Evolutionary conservation across 2,797 vertebrate species (phyloP).

Genomic region (Echeneis naucrates): DNA sequence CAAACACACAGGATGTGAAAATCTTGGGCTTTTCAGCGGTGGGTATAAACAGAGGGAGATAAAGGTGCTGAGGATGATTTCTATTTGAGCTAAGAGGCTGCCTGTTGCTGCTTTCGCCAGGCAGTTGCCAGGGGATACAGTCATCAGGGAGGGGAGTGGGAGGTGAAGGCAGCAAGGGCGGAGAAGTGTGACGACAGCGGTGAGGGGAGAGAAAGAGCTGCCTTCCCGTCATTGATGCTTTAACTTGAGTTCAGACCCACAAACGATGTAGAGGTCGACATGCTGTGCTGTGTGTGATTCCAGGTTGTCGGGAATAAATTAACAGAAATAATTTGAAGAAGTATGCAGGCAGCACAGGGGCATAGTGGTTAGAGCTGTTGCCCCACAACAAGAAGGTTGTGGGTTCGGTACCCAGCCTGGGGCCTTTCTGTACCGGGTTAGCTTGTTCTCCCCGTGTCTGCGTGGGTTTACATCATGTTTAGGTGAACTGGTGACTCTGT

Average conservation of each 20-base stretch:
- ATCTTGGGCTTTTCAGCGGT: neutral
- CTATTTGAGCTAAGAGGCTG: conserved; percentile 39
- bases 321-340: neutral
- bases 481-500: too few species aligned
- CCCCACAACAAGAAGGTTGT: too few species aligned
- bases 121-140: conserved; percentile 79
- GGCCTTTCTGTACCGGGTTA: too few species aligned
- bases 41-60: conserved; percentile 4
- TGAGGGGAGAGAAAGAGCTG: conserved; percentile 46
- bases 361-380: too few species aligned
- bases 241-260: conserved; percentile 4
- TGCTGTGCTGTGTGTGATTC: neutral
- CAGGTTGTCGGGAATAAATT: neutral
- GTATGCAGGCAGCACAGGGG: too few species aligned
- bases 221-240: conserved; percentile 27
- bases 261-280: neutral
- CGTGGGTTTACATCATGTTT: too few species aligned
- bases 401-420: too few species aligned
- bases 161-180: conserved; percentile 23
- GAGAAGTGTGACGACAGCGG: conserved; percentile 58
- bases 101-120: conserved; percentile 69
- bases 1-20: neutral
- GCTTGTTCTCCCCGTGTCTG: too few species aligned
- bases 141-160: conserved; percentile 12
- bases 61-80: conserved; percentile 24